phyloP scores from a whole-genome alignment of 2,888 invertebrate genomes.

The Orchestes rusci region DNA sequence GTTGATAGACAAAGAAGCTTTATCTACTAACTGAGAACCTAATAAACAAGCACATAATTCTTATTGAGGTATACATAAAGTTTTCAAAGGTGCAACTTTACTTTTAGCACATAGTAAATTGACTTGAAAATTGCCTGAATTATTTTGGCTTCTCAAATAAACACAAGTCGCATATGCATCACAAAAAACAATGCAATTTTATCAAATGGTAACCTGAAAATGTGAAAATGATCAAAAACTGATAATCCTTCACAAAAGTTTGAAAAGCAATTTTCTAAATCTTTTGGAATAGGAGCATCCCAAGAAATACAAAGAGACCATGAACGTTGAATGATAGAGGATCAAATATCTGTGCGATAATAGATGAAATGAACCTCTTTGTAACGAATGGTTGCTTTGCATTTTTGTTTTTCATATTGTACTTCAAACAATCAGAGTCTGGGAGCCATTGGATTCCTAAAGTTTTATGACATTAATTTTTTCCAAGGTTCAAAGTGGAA shows the following conservation, averaged over 20 bases:
- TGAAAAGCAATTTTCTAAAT: conserved; percentile 1
- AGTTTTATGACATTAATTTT: conserved; percentile 16
- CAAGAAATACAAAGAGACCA: conserved; percentile 17
- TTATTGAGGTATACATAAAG: conserved; percentile 16
- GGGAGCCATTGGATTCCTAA: no score
- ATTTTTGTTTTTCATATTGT: conserved; percentile 7
- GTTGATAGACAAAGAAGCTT: neutral
- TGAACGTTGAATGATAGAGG: conserved; percentile 16
- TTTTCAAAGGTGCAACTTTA: no score
- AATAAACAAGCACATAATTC: conserved; percentile 15
- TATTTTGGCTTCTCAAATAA: neutral
- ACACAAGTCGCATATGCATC: conserved; percentile 17
- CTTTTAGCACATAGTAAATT: conserved; percentile 14
- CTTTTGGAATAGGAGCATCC: conserved; percentile 15
- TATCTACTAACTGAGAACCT: conserved; percentile 8
- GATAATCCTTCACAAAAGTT: no score
- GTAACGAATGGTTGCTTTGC: conserved; percentile 7
- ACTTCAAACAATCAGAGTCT: conserved; percentile 13
- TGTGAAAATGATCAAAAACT: no score
- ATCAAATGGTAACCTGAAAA: no score
- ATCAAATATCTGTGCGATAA: conserved; percentile 16
- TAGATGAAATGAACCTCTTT: conserved; percentile 14
- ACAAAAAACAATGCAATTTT: no score
- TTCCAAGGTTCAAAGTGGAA: conserved; percentile 9
- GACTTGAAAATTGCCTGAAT: neutral